Evolutionary conservation across 2,888 invertebrate species (phyloP), one percentile per base, ranked within the genome.

Genomic region (Ormyrus pomaceus): DNA sequence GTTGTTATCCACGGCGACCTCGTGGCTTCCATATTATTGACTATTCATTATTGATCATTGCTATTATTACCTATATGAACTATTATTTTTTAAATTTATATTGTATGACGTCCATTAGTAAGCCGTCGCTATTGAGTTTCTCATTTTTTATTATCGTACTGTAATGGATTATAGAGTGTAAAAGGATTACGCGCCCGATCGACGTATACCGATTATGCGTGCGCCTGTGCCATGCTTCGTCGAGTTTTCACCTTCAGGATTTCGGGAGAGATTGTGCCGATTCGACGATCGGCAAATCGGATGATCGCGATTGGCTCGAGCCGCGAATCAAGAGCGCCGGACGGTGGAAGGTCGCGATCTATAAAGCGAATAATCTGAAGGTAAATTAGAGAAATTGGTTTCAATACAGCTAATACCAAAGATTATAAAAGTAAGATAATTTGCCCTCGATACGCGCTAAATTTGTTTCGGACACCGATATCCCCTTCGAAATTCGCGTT

Each of bases 401-500:
- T 87, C 86, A 88, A 87, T 88, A 90, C 88, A 88, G 90, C 88
- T 88, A 83, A 89, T 89, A 90, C 90, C 90, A 90, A 90, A 90
- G 90, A 90, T 87, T 87, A 87, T 83, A 72, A 85, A 79, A 80
- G 34, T 89, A 88, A 88, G 86, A 86, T 86, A 84, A 85, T 86
- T 84, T 83, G 86, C 85, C 87, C 86, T 86, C 84, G 84, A 75
- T 81, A 77, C 81, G 77, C 77, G 77, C 66, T 73, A 80, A 77
- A 76, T 64, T 51, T 76, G 70, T 64, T 10, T 68, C 9, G 68
- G 50, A 5, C 50, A 2, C 48, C 58, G 7, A 51, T 8, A 51
- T 8, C 0, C 7, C 53, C 53, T 55, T 50, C 51, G 5, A 73
- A 79, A 73, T 69, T 74, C 11, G 50, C 62, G n/a, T 34, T 70